Percentiles rank a stretch among this genome's conserved stretches.
Conservation (phyloP, 2,888 invertebrate species). For the Trissolcus japonicus region DNA sequence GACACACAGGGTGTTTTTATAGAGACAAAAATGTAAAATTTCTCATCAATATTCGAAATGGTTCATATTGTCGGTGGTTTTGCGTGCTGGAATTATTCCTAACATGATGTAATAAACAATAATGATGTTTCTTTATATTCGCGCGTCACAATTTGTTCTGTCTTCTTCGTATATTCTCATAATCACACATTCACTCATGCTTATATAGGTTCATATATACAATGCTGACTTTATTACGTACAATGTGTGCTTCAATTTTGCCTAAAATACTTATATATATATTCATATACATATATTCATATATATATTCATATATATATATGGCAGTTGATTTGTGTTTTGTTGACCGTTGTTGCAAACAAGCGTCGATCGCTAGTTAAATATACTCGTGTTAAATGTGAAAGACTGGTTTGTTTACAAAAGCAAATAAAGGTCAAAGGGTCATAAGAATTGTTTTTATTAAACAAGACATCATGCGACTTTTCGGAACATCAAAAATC, state of each 20-base stretch:
- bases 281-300: too few species aligned
- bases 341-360: too few species aligned
- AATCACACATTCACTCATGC: conserved; percentile 50
- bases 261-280: conserved; percentile 8
- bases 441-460: too few species aligned
- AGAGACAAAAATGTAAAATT: background rate
- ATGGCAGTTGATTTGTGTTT: too few species aligned
- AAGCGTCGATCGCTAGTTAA: too few species aligned
- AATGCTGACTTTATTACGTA: conserved; percentile 57
- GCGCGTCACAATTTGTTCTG: conserved; percentile 38
- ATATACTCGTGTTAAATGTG: too few species aligned
- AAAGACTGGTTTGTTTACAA: too few species aligned
- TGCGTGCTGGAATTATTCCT: conserved; percentile 59
- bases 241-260: conserved; percentile 49
- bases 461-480: too few species aligned
- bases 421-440: too few species aligned
- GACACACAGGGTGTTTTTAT: background rate
- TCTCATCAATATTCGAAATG: background rate
- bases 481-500: too few species aligned
- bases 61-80: conserved; percentile 3
- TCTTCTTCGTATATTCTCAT: conserved; percentile 26
- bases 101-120: conserved; percentile 54
- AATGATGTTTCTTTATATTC: conserved; percentile 42
- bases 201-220: conserved; percentile 53
- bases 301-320: too few species aligned